Evolutionary conservation across 2,888 invertebrate genomes (phyloP).

Genomic region (Pediacus dermestoides): DNA sequence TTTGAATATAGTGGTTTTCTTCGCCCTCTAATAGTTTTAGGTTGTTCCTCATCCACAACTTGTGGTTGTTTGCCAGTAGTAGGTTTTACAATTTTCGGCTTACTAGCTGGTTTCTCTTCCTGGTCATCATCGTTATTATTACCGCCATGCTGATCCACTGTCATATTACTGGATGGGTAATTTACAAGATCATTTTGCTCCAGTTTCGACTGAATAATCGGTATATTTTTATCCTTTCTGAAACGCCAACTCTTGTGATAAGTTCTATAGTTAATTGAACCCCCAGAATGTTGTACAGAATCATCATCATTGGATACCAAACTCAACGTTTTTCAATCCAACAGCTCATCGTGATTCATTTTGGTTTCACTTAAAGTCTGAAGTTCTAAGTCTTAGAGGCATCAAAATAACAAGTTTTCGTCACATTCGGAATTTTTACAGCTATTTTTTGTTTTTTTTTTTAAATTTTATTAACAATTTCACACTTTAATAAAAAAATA

Average conservation of each 20-base stretch:
- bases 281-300: constrained; percentile 60
- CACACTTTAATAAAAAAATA: too few species aligned
- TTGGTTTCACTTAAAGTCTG: constrained; percentile 54
- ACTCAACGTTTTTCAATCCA: constrained; percentile 64
- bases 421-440: too few species aligned
- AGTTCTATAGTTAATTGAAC: constrained; percentile 58
- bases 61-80: constrained; percentile 45
- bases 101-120: constrained; percentile 50
- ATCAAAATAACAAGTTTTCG: too few species aligned
- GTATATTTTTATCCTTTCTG: constrained; percentile 47
- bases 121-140: constrained; percentile 47
- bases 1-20: constrained; percentile 64
- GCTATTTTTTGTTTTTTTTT: too few species aligned
- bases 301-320: constrained; percentile 71
- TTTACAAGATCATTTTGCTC: constrained; percentile 1
- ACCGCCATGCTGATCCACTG: constrained; percentile 5
- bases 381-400: constrained; percentile 55
- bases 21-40: constrained; percentile 55
- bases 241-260: constrained; percentile 56
- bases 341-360: constrained; percentile 47
- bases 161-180: not conserved
- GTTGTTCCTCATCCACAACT: constrained; percentile 44
- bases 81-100: constrained; percentile 62
- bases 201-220: constrained; percentile 8
- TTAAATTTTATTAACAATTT: too few species aligned